Evolutionary conservation across 2,888 invertebrate species (phyloP), one percentile per base, ranked within the genome.

Genomic region (Lithophane socia): DNA sequence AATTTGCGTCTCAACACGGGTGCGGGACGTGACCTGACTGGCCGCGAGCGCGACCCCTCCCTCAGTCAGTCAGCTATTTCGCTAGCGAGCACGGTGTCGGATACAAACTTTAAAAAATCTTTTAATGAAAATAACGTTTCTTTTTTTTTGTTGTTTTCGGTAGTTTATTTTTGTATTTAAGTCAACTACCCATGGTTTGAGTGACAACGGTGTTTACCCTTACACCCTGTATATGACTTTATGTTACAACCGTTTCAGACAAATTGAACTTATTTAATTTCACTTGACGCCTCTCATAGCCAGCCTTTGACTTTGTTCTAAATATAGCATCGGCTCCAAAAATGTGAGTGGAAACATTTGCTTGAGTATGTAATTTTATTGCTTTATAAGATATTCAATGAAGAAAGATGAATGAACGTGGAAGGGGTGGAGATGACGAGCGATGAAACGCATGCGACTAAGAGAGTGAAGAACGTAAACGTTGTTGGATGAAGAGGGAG

Each of bases 351-450:
- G 8, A 66, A 66, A 42, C 47, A 24, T 78, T 73, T 65, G 10
- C 60, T 66, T 56, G 24, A 58, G 24, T 29, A 77, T 3, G 24
- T 78, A 56, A 77, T 69, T 63, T 49, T 54, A 78, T 78, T 71
- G 64, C 49, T 71, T 71, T 71, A 65, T 65, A 58, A 29, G 16
- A 72, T 58, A 58, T 73, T 63, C 44, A 63, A 63, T 60, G 78
- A 61, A 61, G 21, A 49, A 44, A n/a, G 52, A 72, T 71, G 64
- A 64, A 77, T 71, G 49, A 44, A 77, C 13, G 13, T 49, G 16
- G 52, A 16, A 75, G 54, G 44, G 37, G 9, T 49, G 42, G 10
- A n/a, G 18, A 42, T 64, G 13, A 77, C 12, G 21, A 24, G 54
- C 7, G n/a, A 52, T 52, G 16, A 77, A n/a, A 37, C 13, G 29